These are phyloP conservation scores for Crypturellus undulatus DNA, from an alignment of 2,113 vertebrate genomes.

Conservation along the genomic window DNA sequence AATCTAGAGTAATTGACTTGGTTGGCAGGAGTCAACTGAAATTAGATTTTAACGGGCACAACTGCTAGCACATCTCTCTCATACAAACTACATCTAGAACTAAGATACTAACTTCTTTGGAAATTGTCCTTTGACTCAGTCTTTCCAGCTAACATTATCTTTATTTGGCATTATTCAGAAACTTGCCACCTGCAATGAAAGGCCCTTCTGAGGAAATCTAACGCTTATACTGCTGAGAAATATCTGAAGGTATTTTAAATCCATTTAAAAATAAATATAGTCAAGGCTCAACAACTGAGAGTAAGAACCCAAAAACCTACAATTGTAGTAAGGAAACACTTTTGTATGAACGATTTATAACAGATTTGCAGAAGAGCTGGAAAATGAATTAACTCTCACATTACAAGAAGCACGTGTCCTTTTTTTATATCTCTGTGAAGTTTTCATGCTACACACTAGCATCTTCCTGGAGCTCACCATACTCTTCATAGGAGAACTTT, in stretches of 20 bases:
- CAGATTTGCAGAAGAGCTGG: background rate
- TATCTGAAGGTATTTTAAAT: background rate
- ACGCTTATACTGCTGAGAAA: background rate
- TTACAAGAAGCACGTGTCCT: background rate
- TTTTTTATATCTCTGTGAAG: conserved; percentile 2
- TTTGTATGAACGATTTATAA: background rate
- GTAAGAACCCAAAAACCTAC: background rate
- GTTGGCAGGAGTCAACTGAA: conserved; percentile 24
- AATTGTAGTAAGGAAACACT: fast-evolving
- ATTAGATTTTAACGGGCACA: conserved; percentile 1
- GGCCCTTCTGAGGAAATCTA: background rate
- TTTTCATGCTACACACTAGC: conserved; percentile 24
- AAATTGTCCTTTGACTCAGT: background rate
- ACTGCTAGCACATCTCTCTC: conserved; percentile 10
- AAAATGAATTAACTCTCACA: background rate
- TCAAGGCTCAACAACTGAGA: background rate
- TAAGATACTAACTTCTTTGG: background rate
- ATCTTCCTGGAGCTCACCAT: conserved; percentile 44
- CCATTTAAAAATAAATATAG: background rate
- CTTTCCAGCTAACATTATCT: background rate
- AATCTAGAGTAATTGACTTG: conserved; percentile 35
- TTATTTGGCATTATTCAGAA: background rate
- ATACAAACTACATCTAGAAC: conserved; percentile 1
- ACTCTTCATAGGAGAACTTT: conserved; percentile 6
- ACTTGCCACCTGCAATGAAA: background rate